These are phyloP conservation scores for Trichopoda pennipes DNA, from an alignment of 2,888 invertebrate species.

Conservation along the genomic window DNA sequence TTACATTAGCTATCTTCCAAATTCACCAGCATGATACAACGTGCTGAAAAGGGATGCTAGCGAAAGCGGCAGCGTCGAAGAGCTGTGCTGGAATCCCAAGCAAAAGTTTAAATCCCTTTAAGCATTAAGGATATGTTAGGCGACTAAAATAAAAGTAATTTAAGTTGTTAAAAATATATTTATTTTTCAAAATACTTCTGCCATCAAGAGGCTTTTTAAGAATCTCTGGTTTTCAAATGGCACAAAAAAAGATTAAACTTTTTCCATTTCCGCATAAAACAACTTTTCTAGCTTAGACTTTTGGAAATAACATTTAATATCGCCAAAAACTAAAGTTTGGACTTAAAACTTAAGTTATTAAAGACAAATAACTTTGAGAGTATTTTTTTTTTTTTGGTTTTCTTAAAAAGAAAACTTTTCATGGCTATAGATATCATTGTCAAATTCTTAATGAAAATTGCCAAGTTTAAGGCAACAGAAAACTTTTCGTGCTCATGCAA, in stretches of 20 bases:
- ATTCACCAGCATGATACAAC: too few relatives aligned
- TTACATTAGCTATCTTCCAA: too few relatives aligned
- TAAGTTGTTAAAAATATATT: too few relatives aligned
- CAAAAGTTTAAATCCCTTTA: too few relatives aligned
- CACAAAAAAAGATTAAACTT: constrained; percentile 21
- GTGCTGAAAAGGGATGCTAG: too few relatives aligned
- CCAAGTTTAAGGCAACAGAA: not conserved
- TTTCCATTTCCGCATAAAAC: not conserved
- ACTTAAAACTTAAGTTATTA: constrained; percentile 23
- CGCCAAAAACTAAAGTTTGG: constrained; percentile 11
- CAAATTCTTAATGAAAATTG: not conserved
- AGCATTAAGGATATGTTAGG: too few relatives aligned
- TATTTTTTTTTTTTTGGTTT: constrained; percentile 5
- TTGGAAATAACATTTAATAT: constrained; percentile 33
- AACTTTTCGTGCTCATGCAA: not conserved
- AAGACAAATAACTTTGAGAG: not conserved
- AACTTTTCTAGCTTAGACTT: not conserved
- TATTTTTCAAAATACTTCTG: too few relatives aligned
- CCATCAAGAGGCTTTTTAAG: not conserved
- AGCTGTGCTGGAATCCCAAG: too few relatives aligned
- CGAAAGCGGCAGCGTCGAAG: too few relatives aligned
- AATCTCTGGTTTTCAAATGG: not conserved
- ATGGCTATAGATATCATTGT: not conserved
- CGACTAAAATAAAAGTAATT: too few relatives aligned
- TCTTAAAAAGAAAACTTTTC: constrained; percentile 20